phyloP scores from a whole-genome alignment of 1,140 invertebrate genomes.

The Macrotrachela quadricornifera region DNA sequence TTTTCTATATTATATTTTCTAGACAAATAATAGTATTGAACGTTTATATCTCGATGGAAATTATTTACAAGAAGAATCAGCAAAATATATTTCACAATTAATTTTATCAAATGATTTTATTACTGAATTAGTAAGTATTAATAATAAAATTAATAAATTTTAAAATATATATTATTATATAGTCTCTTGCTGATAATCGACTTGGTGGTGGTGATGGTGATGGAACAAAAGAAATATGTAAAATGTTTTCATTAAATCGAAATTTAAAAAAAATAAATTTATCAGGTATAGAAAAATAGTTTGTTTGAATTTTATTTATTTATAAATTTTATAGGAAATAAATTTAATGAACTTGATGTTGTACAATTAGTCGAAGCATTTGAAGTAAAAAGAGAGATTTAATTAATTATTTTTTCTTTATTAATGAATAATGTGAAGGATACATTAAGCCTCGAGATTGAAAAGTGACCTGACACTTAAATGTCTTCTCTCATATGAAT shows the following conservation, averaged over 20 bases:
- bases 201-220: slow-evolving; percentile 17
- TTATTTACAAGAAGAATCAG: slow-evolving; percentile 11
- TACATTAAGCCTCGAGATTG: too few species aligned
- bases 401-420: too few species aligned
- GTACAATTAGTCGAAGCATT: slow-evolving; percentile 15
- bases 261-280: slow-evolving; percentile 17
- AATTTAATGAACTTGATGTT: slow-evolving; percentile 14
- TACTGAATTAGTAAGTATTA: slow-evolving; percentile 9
- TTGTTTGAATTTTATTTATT: too few species aligned
- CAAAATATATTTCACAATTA: slow-evolving; percentile 10
- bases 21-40: slow-evolving; percentile 11
- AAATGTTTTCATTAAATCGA: slow-evolving; percentile 2
- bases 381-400: slow-evolving; percentile 14
- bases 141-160: slow-evolving; percentile 10
- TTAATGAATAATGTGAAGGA: too few species aligned
- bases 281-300: slow-evolving; percentile 3
- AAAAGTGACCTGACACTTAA: too few species aligned
- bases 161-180: slow-evolving; percentile 11
- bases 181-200: slow-evolving; percentile 16
- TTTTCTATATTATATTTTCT: not conserved
- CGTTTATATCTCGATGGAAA: slow-evolving; percentile 11
- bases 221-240: not conserved
- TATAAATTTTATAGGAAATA: slow-evolving; percentile 12
- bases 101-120: slow-evolving; percentile 12
- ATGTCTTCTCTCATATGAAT: too few species aligned